phyloP scores from a whole-genome alignment of 30 jellyfish, hydroid and myxozoan genomes.

The Cassiopea xamachana region DNA sequence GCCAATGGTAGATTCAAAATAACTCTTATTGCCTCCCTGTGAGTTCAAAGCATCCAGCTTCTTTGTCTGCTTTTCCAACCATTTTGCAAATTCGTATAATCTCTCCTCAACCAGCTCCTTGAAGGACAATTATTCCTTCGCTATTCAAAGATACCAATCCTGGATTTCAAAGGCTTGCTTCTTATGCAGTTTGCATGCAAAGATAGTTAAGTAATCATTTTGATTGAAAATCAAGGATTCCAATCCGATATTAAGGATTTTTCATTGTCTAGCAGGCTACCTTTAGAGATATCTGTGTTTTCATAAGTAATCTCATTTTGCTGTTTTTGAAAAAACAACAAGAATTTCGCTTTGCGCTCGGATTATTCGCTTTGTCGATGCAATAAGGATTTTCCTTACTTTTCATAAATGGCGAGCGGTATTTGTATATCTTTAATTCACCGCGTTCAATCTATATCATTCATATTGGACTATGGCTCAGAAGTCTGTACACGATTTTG shows the following conservation, averaged over 20 bases:
- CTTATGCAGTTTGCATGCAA: neutral
- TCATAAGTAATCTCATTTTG: neutral
- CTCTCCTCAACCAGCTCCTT: neutral
- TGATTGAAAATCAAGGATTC: neutral
- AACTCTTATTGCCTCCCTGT: no score
- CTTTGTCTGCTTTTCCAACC: neutral
- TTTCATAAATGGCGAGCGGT: neutral
- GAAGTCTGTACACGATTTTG: neutral
- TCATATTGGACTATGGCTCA: neutral
- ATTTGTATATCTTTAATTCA: neutral
- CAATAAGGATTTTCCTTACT: neutral
- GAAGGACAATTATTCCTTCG: neutral
- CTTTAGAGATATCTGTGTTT: neutral
- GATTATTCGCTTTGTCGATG: neutral
- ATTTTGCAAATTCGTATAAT: no score
- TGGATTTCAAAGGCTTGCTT: neutral
- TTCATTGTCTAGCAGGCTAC: neutral
- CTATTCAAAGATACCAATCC: neutral
- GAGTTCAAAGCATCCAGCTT: neutral
- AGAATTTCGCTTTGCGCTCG: neutral
- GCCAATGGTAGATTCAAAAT: no score
- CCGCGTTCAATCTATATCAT: neutral
- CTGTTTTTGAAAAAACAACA: neutral
- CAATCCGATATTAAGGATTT: neutral
- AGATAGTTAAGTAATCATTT: neutral